phyloP scores from a whole-genome alignment of 1,140 invertebrate species.

The Conopomorpha cramerella region DNA sequence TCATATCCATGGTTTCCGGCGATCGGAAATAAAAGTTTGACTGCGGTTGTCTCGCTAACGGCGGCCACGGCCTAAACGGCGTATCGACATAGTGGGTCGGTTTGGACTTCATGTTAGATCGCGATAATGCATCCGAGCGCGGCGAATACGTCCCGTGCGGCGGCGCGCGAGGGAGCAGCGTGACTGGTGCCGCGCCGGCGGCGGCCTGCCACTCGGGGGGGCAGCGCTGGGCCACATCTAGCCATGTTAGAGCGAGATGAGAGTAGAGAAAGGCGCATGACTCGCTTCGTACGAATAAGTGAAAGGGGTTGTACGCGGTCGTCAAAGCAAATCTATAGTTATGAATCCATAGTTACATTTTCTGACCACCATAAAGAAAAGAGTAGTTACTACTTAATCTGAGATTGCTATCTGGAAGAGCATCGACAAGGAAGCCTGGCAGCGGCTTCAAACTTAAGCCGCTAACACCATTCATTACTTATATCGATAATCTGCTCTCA shows the following conservation, averaged over 20 bases:
- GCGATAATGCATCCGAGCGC: conserved; percentile 41
- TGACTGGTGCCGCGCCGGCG: conserved; percentile 22
- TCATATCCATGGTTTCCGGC: conserved; percentile 50
- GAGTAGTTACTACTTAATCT: too few relatives aligned
- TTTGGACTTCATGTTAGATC: conserved; percentile 53
- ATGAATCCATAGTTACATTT: too few relatives aligned
- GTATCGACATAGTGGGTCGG: conserved; percentile 51
- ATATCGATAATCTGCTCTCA: too few relatives aligned
- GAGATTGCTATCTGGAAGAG: too few relatives aligned
- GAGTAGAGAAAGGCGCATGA: not conserved
- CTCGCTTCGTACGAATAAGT: not conserved
- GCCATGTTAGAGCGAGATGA: conserved; percentile 1
- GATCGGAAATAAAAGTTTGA: conserved; percentile 66
- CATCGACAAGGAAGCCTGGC: too few relatives aligned
- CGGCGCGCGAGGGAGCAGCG: conserved; percentile 38
- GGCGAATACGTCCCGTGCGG: conserved; percentile 38
- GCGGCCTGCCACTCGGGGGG: too few relatives aligned
- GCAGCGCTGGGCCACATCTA: too few relatives aligned
- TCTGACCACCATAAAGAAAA: too few relatives aligned
- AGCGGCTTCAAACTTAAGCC: too few relatives aligned
- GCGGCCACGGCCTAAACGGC: conserved; percentile 64
- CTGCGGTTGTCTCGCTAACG: conserved; percentile 62
- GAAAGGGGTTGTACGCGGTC: not conserved
- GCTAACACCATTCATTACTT: too few relatives aligned
- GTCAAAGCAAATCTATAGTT: too few relatives aligned